A percentile compares a stretch with the other conserved stretches of the same genome.
phyloP scores from a whole-genome alignment of 1,140 invertebrate genomes.

The Coptotermes formosanus region DNA sequence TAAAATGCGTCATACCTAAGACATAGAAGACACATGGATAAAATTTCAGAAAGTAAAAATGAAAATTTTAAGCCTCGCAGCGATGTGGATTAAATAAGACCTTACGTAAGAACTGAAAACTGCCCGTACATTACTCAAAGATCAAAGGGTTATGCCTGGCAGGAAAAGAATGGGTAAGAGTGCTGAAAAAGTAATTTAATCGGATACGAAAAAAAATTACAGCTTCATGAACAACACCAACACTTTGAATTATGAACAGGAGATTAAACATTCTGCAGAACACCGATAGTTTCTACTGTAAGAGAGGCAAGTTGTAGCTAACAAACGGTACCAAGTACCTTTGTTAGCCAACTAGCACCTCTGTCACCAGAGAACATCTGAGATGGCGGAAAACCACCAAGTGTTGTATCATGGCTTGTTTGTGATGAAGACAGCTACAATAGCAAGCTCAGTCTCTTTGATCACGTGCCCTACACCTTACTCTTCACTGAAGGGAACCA shows the following conservation, averaged over 20 bases:
- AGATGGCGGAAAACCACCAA: not conserved
- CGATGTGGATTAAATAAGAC: no score
- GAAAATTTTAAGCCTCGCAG: no score
- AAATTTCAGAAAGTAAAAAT: no score
- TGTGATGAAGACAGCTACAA: not conserved
- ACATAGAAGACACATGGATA: no score
- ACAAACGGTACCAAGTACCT: not conserved
- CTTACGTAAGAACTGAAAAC: no score
- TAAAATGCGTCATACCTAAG: no score
- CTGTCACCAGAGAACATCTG: not conserved
- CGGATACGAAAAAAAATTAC: no score
- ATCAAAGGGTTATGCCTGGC: no score
- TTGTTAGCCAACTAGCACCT: not conserved
- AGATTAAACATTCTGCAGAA: not conserved
- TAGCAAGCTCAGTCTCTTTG: not conserved
- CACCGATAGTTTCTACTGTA: not conserved
- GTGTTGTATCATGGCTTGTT: conserved; percentile 15
- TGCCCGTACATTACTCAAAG: no score
- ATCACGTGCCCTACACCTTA: not conserved
- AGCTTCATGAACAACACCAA: not conserved
- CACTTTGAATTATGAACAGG: not conserved
- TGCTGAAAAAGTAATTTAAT: no score
- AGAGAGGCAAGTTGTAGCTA: not conserved
- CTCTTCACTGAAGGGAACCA: not conserved
- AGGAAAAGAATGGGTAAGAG: no score